Evolutionary conservation across 2,888 invertebrate genomes (phyloP), one percentile per base, ranked within the genome.

Genomic region (Diadegma fenestrale): DNA sequence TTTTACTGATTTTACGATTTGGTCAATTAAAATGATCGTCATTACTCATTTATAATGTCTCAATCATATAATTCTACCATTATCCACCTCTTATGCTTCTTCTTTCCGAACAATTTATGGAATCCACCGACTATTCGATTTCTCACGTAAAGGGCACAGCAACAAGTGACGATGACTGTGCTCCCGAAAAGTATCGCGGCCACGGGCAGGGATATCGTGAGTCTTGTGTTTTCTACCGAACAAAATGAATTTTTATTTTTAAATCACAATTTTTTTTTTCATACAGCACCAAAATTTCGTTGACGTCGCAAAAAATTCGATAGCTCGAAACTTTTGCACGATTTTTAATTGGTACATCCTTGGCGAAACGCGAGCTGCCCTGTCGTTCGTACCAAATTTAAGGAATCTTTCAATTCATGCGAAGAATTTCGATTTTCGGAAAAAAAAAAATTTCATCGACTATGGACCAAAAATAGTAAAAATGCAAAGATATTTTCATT

Each of bases 141-240:
- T 69, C 88, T 84, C 26, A 90, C 77, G 37, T 81, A 88, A 10
- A 89, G 71, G 17, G 89, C 81, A 69, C 90, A 90, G 63, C 87
- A 88, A 63, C 90, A 90, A 22, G 87, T 87, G 7, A 87, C 14
- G 4, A 88, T 51, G 41, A 89, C 64, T 33, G 88, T 85, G 43
- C 73, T 80, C 22, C 79, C 87, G 3, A 90, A 72, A 8, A 87
- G 75, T 8, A 85, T 63, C 48, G 87, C 68, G 2, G 88, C 80
- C 14, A 85, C 71, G 10, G 87, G 84, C 14, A 88, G 61, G 1
- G 82, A 86, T 10, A 88, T 51, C 26, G 78, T 82, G 26, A 87
- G 68, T 48, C 66, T 82, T 33, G 48, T 83, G 1, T 82, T 43
- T 54, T 79, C 85, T 85, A 43, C 26, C 14, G 12, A 75, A 45